Base-by-base conservation (phyloP, 2,113 vertebrate species). In the Xiphophorus hellerii region DNA sequence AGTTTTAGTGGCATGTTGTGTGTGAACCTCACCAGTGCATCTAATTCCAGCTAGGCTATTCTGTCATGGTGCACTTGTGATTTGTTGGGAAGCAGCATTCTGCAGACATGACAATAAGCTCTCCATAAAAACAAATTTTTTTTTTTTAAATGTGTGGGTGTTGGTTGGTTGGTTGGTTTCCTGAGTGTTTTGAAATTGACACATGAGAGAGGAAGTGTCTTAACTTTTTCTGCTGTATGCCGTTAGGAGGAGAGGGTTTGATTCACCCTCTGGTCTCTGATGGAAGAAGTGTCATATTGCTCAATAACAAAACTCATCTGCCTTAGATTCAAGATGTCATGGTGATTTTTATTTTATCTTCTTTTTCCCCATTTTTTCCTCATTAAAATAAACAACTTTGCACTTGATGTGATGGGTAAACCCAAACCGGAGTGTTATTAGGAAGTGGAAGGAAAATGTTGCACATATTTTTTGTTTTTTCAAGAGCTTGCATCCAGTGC, bases 201-300 rank as follows among this genome's bases (percentile, higher is more conserved):
- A 74, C 69, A 68, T 77, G 78, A 88, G 15, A 83, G 70, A 84
- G 87, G 87, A 90, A 89, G 83, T 83, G 51, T 68, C 10, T 35
- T 66, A 54, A 14, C 15, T 22, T 54, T 51, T 54, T 54, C 15
- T 25, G 4, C 6, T 25, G 1, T 8, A 20, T 54, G 10, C 35
- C 35, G 10, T 35, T 10, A 10, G 35, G 35, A 35, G 35, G 35
- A 37, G 10, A 37, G 10, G 35, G 35, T 37, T 37, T 37, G 35
- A 37, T 37, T 37, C 44, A 17, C 5, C 17, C 44, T 20, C 44
- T 48, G 44, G 17, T 48, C 44, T 44, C 42, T 48, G 44, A 48
- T 48, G 44, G 6, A 22, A n/a, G 9, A n/a, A 54, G 22, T 54
- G 51, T 54, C 22, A 0, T 22, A 3, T 54, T 54, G 51, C 48